These are phyloP conservation scores for Eupsilia transversa DNA, from an alignment of 2,888 invertebrate genomes.

Conservation along the genomic window DNA sequence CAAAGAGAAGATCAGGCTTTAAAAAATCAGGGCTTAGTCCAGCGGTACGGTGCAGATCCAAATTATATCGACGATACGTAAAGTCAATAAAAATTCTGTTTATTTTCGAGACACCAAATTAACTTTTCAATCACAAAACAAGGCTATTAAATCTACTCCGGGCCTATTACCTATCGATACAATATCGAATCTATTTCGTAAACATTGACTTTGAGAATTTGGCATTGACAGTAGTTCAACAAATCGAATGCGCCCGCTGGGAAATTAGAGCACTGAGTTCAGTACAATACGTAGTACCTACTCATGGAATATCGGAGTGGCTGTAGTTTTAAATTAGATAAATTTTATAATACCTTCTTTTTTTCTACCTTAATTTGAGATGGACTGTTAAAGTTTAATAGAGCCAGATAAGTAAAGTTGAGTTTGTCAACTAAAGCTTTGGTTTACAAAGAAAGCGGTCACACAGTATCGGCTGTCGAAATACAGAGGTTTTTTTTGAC, in stretches of 20 bases:
- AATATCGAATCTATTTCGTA: conserved; percentile 55
- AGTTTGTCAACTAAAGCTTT: too few relatives aligned
- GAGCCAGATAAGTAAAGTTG: not conserved
- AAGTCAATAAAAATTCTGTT: not conserved
- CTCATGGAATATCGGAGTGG: conserved; percentile 40
- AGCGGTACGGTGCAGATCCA: not conserved
- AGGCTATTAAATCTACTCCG: conserved; percentile 14
- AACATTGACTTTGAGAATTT: conserved; percentile 61
- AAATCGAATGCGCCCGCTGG: conserved; percentile 65
- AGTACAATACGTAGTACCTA: conserved; percentile 31
- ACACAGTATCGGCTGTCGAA: not conserved
- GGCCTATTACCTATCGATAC: conserved; percentile 33
- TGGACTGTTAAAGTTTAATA: not conserved
- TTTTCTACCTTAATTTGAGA: not conserved
- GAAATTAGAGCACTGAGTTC: conserved; percentile 59
- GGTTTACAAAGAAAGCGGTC: not conserved
- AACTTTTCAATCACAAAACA: conserved; percentile 33
- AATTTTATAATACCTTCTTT: conserved; percentile 14
- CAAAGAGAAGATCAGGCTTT: not conserved
- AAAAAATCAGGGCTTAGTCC: not conserved
- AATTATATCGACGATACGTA: too few relatives aligned
- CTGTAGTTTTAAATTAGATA: conserved; percentile 51
- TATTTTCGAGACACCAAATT: not conserved
- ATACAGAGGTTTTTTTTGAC: not conserved
- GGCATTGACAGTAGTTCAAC: conserved; percentile 58